Percentiles rank a stretch among this genome's conserved stretches.
phyloP scores from a whole-genome alignment of 1,140 invertebrate genomes.

The Chionoecetes opilio region DNA sequence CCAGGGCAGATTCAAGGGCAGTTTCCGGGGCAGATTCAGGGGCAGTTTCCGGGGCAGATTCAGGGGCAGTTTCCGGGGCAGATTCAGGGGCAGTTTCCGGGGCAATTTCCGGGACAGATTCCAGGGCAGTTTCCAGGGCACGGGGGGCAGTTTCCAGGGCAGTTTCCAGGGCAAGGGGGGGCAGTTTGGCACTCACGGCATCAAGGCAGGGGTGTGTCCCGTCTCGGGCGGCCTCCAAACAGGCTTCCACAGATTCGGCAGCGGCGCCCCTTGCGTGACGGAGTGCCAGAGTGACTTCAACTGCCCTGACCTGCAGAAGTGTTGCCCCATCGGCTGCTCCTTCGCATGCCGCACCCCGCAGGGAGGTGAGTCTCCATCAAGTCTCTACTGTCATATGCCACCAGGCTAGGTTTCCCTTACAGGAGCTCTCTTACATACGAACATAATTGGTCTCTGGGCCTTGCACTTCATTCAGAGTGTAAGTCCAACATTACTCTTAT shows the following conservation, averaged over 20 bases:
- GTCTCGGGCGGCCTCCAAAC: background rate
- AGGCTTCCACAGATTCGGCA: conserved; percentile 46
- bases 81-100: conserved; percentile 17
- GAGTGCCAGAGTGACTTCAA: conserved; percentile 66
- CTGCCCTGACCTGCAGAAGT: conserved; percentile 44
- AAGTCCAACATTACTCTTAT: too few relatives aligned
- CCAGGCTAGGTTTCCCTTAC: too few relatives aligned
- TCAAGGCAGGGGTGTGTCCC: conserved; percentile 43
- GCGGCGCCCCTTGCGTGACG: conserved; percentile 34
- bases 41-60: conserved; percentile 40
- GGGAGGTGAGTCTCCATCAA: conserved; percentile 46
- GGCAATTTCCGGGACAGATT: conserved; percentile 1
- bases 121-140: conserved; percentile 30
- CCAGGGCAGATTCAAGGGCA: conserved; percentile 43
- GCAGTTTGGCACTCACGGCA: background rate
- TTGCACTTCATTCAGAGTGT: too few relatives aligned
- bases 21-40: conserved; percentile 41
- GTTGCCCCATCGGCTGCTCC: conserved; percentile 67
- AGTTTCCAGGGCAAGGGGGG: background rate
- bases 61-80: conserved; percentile 42
- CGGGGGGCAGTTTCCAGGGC: background rate
- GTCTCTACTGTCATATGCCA: too few relatives aligned
- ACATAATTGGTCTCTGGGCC: too few relatives aligned
- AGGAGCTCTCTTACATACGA: too few relatives aligned
- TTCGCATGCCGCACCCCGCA: conserved; percentile 37